These are phyloP conservation scores for Mormoops blainvillei DNA, from an alignment of 2,113 vertebrate genomes.

Conservation along the genomic window DNA sequence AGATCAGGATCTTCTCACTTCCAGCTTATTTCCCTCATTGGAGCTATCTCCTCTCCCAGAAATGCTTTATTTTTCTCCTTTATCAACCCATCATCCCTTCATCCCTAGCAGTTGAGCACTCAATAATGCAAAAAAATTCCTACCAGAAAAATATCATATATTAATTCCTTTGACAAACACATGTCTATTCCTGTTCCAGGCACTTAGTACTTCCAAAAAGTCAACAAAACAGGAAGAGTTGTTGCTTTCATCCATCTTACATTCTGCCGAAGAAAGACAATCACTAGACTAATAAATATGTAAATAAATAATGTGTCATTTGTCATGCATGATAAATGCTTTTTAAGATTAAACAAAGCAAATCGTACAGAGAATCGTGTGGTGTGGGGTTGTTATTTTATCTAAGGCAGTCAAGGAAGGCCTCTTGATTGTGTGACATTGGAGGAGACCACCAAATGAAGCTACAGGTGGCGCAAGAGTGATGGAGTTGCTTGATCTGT, in stretches of 20 bases:
- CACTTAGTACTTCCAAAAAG: not conserved
- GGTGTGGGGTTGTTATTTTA: not conserved
- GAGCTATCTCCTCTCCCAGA: not conserved
- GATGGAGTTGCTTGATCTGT: not conserved
- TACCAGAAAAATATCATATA: not conserved
- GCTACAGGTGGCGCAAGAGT: not conserved
- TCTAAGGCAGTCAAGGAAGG: not conserved
- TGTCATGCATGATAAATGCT: not conserved
- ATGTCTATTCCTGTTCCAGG: not conserved
- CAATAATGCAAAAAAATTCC: not conserved
- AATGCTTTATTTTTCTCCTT: slow-evolving; percentile 8
- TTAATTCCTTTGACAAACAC: not conserved
- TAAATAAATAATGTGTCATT: not conserved
- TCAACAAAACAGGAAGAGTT: not conserved
- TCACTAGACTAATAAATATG: not conserved
- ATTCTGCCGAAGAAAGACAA: not conserved
- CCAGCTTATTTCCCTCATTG: not conserved
- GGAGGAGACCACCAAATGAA: not conserved
- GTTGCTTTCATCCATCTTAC: not conserved
- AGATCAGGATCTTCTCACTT: not conserved
- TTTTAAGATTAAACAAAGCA: not conserved
- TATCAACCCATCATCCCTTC: not conserved
- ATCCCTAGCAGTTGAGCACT: not conserved
- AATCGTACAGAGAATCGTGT: not conserved
- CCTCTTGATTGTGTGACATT: not conserved